Conservation (phyloP, 2,888 invertebrate genomes). For the Pedicia rivosa region DNA sequence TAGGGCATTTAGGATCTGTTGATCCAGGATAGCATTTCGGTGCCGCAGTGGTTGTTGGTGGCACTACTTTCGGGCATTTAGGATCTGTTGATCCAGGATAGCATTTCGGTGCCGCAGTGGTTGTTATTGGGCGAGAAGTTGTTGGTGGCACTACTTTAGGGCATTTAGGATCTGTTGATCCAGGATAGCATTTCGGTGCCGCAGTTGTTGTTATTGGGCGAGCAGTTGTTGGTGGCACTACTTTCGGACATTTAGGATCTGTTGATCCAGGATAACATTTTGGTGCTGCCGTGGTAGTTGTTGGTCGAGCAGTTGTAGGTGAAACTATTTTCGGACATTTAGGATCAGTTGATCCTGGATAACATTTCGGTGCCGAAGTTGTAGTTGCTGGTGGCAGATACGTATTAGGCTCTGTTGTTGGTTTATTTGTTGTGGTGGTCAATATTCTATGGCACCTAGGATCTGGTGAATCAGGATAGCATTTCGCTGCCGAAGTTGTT, state of each 20-base stretch:
- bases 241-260: conserved; percentile 20
- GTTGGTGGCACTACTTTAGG: conserved; percentile 8
- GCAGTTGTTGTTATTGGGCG: conserved; percentile 2
- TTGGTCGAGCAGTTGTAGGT: too few species aligned
- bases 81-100: conserved; percentile 24
- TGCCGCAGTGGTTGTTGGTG: conserved; percentile 9
- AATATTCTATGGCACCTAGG: conserved; percentile 23
- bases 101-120: conserved; percentile 15
- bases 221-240: conserved; percentile 17
- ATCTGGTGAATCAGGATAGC: conserved; percentile 24
- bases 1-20: conserved; percentile 22
- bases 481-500: conserved; percentile 10
- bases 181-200: conserved; percentile 12
- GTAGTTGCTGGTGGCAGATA: too few species aligned
- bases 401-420: too few species aligned
- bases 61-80: conserved; percentile 19
- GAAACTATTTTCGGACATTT: conserved; percentile 20
- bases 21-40: conserved; percentile 15
- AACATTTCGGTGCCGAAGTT: conserved; percentile 15
- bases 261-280: conserved; percentile 17
- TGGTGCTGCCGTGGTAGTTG: background rate
- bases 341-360: conserved; percentile 20
- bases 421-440: too few species aligned
- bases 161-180: conserved; percentile 12
- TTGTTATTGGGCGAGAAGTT: conserved; percentile 14